Conservation (phyloP, 2,888 invertebrate genomes). For the Calameuta idolon region DNA sequence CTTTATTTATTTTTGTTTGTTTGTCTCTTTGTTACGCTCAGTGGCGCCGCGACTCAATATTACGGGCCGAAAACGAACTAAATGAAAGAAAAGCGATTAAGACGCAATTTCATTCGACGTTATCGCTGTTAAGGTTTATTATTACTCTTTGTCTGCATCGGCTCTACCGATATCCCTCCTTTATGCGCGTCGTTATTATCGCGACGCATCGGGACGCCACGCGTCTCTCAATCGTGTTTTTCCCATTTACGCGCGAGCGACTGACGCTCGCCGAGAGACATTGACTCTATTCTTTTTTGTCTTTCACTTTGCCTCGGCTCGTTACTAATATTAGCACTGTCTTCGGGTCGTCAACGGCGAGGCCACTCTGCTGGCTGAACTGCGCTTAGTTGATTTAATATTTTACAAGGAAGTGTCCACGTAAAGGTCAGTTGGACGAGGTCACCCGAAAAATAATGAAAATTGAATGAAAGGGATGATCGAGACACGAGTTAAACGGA, state of each 20-base stretch:
- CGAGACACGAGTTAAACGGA: neutral
- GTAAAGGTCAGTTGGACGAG: neutral
- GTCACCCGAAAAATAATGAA: neutral
- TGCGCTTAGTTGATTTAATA: neutral
- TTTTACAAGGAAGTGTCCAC: neutral
- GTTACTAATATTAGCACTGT: neutral
- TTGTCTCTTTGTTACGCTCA: neutral
- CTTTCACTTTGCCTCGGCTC: neutral
- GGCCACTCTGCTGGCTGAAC: neutral
- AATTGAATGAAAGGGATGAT: neutral
- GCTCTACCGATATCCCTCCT: neutral
- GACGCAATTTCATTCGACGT: neutral
- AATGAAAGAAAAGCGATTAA: neutral
- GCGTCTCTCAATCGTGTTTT: neutral
- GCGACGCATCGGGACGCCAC: neutral
- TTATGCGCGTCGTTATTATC: neutral
- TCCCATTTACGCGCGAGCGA: neutral
- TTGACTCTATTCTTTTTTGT: neutral
- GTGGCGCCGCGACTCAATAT: neutral
- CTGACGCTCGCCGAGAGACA: neutral
- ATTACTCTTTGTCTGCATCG: neutral
- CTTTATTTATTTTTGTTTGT: constrained; percentile 2
- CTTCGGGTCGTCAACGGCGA: neutral
- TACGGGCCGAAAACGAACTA: neutral
- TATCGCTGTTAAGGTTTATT: neutral